Percentiles rank a stretch among this genome's conserved stretches.
These are phyloP conservation scores for Dicranocentrus wangi DNA, from an alignment of 2,888 invertebrate species.

Conservation along the genomic window DNA sequence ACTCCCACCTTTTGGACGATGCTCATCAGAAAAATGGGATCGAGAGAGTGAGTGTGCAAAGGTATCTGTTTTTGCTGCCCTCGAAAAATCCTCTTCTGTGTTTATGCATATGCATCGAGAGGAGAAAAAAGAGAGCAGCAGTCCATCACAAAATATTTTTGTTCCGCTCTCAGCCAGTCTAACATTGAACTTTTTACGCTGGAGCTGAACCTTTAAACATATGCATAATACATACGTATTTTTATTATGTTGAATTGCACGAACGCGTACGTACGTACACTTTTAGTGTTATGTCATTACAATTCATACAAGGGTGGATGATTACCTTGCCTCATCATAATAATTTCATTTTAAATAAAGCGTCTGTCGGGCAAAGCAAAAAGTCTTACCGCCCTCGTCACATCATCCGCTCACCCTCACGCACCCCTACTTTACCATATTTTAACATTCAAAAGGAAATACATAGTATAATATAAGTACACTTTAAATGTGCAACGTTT, in stretches of 20 bases:
- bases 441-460: neutral
- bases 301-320: conserved; percentile 59
- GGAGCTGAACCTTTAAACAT: conserved; percentile 3
- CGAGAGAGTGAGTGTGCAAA: neutral
- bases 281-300: conserved; percentile 55
- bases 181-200: conserved; percentile 16
- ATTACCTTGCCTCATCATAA: conserved; percentile 57
- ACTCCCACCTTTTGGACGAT: conserved; percentile 48
- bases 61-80: neutral
- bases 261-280: conserved; percentile 22
- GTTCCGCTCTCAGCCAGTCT: conserved; percentile 27
- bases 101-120: conserved; percentile 10
- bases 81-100: neutral
- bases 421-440: conserved; percentile 29
- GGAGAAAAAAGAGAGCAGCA: too few species aligned
- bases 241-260: conserved; percentile 8
- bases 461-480: too few species aligned
- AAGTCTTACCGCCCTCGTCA: conserved; percentile 41
- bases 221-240: neutral
- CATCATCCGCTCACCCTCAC: conserved; percentile 28
- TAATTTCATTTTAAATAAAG: conserved; percentile 55
- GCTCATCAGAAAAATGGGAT: neutral
- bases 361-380: conserved; percentile 43
- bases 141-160: conserved; percentile 7
- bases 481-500: conserved; percentile 44